Base-by-base conservation (phyloP, 2,113 vertebrate species). In the Piaya cayana region DNA sequence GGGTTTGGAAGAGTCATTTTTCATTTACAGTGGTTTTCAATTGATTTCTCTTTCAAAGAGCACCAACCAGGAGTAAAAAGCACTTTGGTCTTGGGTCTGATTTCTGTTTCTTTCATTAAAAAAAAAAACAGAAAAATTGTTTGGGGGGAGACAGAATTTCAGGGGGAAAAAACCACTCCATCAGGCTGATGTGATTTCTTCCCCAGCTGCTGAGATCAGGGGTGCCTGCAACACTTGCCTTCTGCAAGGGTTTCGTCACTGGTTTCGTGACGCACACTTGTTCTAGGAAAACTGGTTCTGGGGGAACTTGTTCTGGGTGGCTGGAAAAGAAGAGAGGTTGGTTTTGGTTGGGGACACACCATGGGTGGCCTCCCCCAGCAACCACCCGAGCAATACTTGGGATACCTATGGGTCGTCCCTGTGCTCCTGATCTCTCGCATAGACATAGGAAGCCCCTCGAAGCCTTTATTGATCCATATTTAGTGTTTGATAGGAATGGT, bases 341-440 rank as follows among this genome's bases (percentile, higher is more conserved):
- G 45, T 5, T 15, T 56, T 42, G 30, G 45, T 20, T 69, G 25
- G 37, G 76, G 37, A 30, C 23, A 58, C 32, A 18, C 6, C 76
- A 23, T 3, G 2, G 36, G 10, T 0, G 1, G 53, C 11, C 3
- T 53, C 27, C 23, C 32, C 11, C 86, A 56, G 45, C 0, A 3
- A 65, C 14, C 60, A 25, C 22, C 30, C 1, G 0, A 74, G 65
- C 34, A 65, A 47, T 29, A 18, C 50, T 1, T 42, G 70, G 36
- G 19, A 4, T 26, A 62, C 26, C 50, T 56, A 8, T 1, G 56
- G 60, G 12, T 3, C 82, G 15, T 62, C 22, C 22, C 55, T 42
- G 16, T 4, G 1, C 30, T 74, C 39, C 56, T 34, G 70, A 16
- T 29, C 45, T 5, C 21, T 47, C 56, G 9, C 0, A 0, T 2